Base-by-base conservation (phyloP, 2,797 vertebrate genomes). In the Pangasius macronema region DNA sequence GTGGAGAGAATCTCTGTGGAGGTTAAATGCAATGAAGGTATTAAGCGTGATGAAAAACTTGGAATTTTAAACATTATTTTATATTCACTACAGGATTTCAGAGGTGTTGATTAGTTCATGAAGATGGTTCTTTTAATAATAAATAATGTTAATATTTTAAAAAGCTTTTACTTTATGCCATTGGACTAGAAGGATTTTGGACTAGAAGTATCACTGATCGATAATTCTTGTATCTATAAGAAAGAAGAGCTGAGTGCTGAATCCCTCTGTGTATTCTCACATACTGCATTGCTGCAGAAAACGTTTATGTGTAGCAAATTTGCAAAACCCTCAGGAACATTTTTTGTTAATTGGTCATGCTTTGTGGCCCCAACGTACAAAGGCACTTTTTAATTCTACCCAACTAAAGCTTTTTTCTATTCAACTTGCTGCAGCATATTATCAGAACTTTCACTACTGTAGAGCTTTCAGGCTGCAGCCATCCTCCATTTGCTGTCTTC, bases 401-500 rank as follows among this genome's bases (percentile, higher is more conserved):
- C 79, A 57, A 61, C 49, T 3, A 1, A 81, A 20, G 7, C 18
- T 77, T 85, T 88, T 59, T 76, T 57, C 79, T 61, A 51, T 85
- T n/a, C 57, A 85, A 77, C 63, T 73, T 36, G 18, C 80, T 57
- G 42, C 7, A 46, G 85, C 22, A 61, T 77, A 83, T 68, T 85
- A 87, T 89, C 80, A 87, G 73, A 89, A 87, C 59, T 82, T 46
- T 76, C 72, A 63, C 87, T 27, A 59, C 70, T 57, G 18, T 68
- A 82, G 77, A 61, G 76, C 51, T 88, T 91, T 87, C 67, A 77
- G 85, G 53, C 88, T 85, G n/a, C 27, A 83, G 75, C 79, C 73
- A 67, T 88, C 84, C 70, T 85, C 72, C 61, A 85, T 77, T 76
- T n/a, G 77, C 75, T 70, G 51, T 88, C n/a, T 67, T 67, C 79